These are phyloP conservation scores for Epicauta chinensis DNA, from an alignment of 1,140 invertebrate genomes.

Conservation along the genomic window DNA sequence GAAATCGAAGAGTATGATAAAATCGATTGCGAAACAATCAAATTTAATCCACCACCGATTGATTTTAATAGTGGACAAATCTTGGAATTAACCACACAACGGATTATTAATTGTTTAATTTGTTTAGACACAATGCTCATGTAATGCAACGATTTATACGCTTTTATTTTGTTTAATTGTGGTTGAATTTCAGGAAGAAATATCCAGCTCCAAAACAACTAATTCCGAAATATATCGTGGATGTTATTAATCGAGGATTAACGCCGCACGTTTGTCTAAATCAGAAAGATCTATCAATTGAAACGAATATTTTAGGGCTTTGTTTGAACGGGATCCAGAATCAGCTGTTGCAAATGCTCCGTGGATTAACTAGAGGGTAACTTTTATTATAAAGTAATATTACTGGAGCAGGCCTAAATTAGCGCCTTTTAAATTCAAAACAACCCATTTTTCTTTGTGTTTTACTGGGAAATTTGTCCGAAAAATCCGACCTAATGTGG, in stretches of 20 bases:
- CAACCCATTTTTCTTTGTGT: too few relatives aligned
- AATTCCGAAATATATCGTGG: constrained; percentile 20
- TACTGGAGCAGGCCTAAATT: too few relatives aligned
- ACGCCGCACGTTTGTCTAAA: constrained; percentile 21
- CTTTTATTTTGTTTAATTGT: constrained; percentile 4
- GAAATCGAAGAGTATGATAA: constrained; percentile 14
- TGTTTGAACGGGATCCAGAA: constrained; percentile 17
- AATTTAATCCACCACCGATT: constrained; percentile 12
- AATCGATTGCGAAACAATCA: constrained; percentile 11
- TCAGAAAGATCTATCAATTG: constrained; percentile 3
- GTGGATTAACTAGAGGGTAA: constrained; percentile 22
- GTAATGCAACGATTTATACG: constrained; percentile 14
- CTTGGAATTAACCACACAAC: constrained; percentile 9
- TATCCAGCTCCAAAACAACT: constrained; percentile 27
- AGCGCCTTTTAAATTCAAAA: too few relatives aligned
- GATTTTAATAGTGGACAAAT: constrained; percentile 6
- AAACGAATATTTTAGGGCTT: constrained; percentile 16
- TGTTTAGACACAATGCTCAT: constrained; percentile 24
- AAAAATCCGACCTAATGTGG: too few relatives aligned
- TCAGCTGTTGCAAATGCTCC: constrained; percentile 15
- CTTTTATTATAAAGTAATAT: too few relatives aligned
- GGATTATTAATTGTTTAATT: constrained; percentile 22
- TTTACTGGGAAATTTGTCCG: too few relatives aligned
- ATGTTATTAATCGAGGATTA: constrained; percentile 20
- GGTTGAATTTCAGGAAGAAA: constrained; percentile 10